Conservation (phyloP, 2,888 invertebrate species). For the Phortica magna region DNA sequence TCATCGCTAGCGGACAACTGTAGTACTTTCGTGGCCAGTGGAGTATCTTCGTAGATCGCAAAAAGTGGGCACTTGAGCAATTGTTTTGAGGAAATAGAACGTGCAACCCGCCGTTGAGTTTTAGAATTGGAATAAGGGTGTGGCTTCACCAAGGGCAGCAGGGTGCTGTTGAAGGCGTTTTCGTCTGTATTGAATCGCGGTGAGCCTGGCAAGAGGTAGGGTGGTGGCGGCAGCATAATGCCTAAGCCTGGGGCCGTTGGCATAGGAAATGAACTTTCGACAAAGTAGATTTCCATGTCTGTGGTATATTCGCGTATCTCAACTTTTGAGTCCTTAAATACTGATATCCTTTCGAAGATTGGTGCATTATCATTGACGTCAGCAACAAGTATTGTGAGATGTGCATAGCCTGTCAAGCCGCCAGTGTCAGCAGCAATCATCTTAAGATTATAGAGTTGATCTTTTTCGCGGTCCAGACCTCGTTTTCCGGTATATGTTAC, state of each 20-base stretch:
- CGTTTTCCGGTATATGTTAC: slow-evolving; percentile 74
- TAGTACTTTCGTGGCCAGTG: slow-evolving; percentile 84
- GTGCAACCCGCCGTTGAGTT: slow-evolving; percentile 56
- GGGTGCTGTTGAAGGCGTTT: slow-evolving; percentile 44
- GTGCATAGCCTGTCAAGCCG: slow-evolving; percentile 86
- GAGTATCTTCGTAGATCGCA: slow-evolving; percentile 85
- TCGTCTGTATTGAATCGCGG: slow-evolving; percentile 65
- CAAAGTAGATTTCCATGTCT: slow-evolving; percentile 79
- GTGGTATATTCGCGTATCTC: slow-evolving; percentile 83
- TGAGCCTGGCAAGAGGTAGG: slow-evolving; percentile 75
- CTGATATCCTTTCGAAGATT: slow-evolving; percentile 84
- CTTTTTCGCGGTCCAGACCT: slow-evolving; percentile 87
- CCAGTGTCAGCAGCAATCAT: slow-evolving; percentile 88
- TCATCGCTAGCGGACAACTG: slow-evolving; percentile 86
- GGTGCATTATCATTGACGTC: slow-evolving; percentile 92
- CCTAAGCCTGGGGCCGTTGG: slow-evolving; percentile 53
- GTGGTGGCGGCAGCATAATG: slow-evolving; percentile 61
- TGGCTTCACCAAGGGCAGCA: slow-evolving; percentile 36
- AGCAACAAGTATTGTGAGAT: slow-evolving; percentile 84
- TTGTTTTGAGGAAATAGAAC: slow-evolving; percentile 45
- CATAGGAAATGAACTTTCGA: slow-evolving; percentile 68
- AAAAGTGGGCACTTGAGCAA: slow-evolving; percentile 81
- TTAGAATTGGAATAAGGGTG: slow-evolving; percentile 50
- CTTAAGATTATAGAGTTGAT: slow-evolving; percentile 83
- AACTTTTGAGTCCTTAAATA: slow-evolving; percentile 84